phyloP scores from a whole-genome alignment of 2,113 vertebrate species.

The Raja brachyura region DNA sequence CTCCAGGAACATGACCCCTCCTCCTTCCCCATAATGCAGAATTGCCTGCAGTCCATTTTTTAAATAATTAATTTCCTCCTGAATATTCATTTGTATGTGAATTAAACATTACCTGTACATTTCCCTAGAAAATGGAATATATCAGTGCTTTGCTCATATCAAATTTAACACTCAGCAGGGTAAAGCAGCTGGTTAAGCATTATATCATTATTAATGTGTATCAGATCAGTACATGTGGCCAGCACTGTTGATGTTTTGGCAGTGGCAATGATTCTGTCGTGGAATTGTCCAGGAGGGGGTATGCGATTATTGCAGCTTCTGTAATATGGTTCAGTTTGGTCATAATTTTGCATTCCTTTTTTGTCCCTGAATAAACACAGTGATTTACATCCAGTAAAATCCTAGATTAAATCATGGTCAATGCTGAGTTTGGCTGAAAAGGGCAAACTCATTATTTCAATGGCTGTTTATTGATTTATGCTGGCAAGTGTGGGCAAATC shows the following conservation, averaged over 20 bases:
- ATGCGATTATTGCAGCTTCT: neutral
- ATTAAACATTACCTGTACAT: neutral
- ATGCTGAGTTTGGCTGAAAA: neutral
- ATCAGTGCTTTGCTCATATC: neutral
- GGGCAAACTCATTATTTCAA: too few species aligned
- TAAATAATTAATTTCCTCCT: neutral
- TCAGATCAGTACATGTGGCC: neutral
- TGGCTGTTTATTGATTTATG: neutral
- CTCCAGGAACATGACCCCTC: too few species aligned
- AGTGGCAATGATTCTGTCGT: neutral
- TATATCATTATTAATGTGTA: neutral
- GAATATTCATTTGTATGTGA: neutral
- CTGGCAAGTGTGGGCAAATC: neutral
- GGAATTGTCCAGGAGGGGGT: neutral
- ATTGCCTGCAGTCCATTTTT: neutral
- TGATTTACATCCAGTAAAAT: neutral
- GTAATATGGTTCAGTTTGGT: neutral
- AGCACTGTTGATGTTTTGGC: neutral
- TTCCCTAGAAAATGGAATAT: neutral
- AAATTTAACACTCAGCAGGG: neutral
- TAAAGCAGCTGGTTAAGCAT: neutral
- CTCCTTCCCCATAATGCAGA: too few species aligned
- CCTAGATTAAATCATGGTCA: neutral
- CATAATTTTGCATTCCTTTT: neutral
- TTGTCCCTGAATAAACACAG: neutral